Base-by-base conservation (phyloP, 2,888 invertebrate genomes). In the Volucella inanis region DNA sequence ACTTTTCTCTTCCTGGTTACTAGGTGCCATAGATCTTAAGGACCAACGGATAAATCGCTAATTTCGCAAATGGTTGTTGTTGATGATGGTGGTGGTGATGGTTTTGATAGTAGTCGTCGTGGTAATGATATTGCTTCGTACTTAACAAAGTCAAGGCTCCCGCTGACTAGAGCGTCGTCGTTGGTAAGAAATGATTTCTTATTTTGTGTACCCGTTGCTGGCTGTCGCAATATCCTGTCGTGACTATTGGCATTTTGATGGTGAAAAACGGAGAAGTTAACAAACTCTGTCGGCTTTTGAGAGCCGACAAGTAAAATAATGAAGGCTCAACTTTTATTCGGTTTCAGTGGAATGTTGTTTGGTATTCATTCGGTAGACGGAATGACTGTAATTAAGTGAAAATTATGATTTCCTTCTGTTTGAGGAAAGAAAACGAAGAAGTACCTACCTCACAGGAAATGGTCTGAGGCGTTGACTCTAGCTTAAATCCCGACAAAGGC, bases 211-310 rank as follows among this genome's bases (percentile, higher is more conserved):
- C 65, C 18, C 70, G 65, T 62, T 72, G 57, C 39, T 74, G 61
- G n/a, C 55, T 78, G 68, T 68, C 81, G 85, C 85, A 81, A 54
- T 80, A 85, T 82, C 62, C 64, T 87, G 70, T 70, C 83, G 87
- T 87, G 86, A 70, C 77, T 77, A 87, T 83, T 81, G 61, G 72
- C 78, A 77, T 76, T 83, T 80, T 62, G 49, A 61, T 41, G 67
- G 45, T 50, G 47, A 22, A 11, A 38, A 41, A 43, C 50, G 22
- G 14, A 65, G 61, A 43, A 12, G 68, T 43, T 50, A 57, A 67
- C 49, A 62, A 65, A 78, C 59, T 49, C 55, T 18, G 50, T 22
- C 38, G 41, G 15, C 22, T 10, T 31, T 38, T 55, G 8, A 39
- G 14, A 54, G 50, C 43, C 15, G 49, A 38, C 31, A 70, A 38